phyloP scores from a whole-genome alignment of 2,888 invertebrate species.

The Myopa tessellatipennis region DNA sequence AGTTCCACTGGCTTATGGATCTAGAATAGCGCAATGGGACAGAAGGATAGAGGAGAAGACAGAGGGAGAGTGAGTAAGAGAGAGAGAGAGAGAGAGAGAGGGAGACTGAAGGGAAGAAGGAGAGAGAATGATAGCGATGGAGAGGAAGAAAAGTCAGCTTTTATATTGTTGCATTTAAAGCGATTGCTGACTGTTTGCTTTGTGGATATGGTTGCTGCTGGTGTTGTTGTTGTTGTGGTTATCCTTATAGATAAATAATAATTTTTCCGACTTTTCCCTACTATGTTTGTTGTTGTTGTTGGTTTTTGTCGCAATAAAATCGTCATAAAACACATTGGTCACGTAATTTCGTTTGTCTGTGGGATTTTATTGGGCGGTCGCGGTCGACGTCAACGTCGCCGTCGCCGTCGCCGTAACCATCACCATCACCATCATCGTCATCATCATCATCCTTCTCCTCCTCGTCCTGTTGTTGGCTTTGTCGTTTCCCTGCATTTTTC shows the following conservation, averaged over 20 bases:
- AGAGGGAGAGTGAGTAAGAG: too few relatives aligned
- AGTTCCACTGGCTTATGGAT: background rate
- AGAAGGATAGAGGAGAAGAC: too few relatives aligned
- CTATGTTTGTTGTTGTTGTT: constrained; percentile 48
- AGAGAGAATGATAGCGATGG: too few relatives aligned
- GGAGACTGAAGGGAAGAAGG: too few relatives aligned
- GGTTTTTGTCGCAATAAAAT: constrained; percentile 64
- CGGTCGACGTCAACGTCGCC: background rate
- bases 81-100: too few relatives aligned
- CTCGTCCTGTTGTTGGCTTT: constrained; percentile 21
- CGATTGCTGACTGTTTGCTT: background rate
- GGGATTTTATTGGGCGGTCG: constrained; percentile 66
- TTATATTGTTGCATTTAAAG: too few relatives aligned
- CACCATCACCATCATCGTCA: too few relatives aligned
- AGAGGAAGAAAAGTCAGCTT: too few relatives aligned
- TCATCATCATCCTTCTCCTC: background rate
- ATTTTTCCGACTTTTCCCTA: constrained; percentile 15
- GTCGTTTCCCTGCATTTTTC: constrained; percentile 59
- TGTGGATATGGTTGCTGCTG: background rate
- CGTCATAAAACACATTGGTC: constrained; percentile 69
- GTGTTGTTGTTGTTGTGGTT: constrained; percentile 48
- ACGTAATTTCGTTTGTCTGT: constrained; percentile 68
- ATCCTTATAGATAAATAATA: constrained; percentile 29
- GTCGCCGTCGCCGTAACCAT: background rate
- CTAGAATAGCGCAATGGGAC: too few relatives aligned